A percentile compares a stretch with the other conserved stretches of the same genome.
These are phyloP conservation scores for Frieseomelitta varia DNA, from an alignment of 1,140 invertebrate genomes.

Conservation along the genomic window DNA sequence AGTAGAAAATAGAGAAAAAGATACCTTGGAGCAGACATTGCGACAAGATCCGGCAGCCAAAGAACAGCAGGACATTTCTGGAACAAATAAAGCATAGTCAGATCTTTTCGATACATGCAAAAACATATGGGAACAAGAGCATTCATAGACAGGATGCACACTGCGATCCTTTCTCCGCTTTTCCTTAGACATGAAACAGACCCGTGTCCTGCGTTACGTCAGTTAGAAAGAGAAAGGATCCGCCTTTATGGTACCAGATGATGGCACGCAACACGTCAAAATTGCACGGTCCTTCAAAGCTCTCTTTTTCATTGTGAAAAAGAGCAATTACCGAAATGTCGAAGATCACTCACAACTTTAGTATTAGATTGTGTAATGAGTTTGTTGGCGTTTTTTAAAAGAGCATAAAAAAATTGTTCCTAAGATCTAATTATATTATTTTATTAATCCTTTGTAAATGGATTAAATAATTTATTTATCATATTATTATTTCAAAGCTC, in stretches of 20 bases:
- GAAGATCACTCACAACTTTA: background rate
- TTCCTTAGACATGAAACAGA: constrained; percentile 62
- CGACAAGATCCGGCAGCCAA: constrained; percentile 72
- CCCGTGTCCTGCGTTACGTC: constrained; percentile 64
- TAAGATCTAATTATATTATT: background rate
- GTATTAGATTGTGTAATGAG: no score
- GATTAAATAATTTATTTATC: no score
- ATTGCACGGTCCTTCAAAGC: constrained; percentile 9
- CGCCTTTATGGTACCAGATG: constrained; percentile 26
- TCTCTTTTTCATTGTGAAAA: background rate
- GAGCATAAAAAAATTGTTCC: background rate
- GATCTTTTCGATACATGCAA: background rate
- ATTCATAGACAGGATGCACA: background rate
- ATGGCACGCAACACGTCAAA: constrained; percentile 59
- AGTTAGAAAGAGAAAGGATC: constrained; percentile 30
- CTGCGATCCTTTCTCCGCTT: constrained; percentile 35
- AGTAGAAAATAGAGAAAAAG: background rate
- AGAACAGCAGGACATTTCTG: constrained; percentile 76
- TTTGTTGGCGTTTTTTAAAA: no score
- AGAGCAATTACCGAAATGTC: background rate
- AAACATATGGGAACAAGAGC: constrained; percentile 46
- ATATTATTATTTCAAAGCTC: background rate
- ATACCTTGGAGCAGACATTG: constrained; percentile 75
- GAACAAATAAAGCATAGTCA: constrained; percentile 60
- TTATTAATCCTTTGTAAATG: no score